Base-by-base conservation (phyloP, 2,797 vertebrate genomes). In the Uromys caudimaculatus region DNA sequence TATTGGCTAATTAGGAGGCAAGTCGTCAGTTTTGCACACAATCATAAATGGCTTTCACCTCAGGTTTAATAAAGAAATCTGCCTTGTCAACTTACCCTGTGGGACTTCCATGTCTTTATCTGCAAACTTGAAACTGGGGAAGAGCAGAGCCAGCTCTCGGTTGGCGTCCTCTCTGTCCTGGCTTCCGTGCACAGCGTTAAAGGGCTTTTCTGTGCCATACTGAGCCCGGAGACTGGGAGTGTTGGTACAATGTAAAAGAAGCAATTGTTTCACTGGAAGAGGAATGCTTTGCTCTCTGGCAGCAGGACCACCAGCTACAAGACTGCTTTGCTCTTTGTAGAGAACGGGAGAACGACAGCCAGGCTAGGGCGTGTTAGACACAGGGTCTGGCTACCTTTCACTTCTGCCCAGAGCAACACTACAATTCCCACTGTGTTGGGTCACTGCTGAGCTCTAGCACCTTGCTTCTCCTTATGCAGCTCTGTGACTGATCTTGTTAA, bases 141-240 rank as follows among this genome's bases (percentile, higher is more conserved):
- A 99, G 98, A 99, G 99, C 97, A 99, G 98, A 85, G 99, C 99
- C 83, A 99, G 98, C 95, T 99, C 99, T 98, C 99, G 98, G 98
- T 98, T 95, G 97, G 99, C 99, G 24, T 98, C 99, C 91, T 99
- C 98, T 38, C 95, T 88, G 98, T 99, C 98, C 96, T 95, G 97
- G 95, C 99, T 99, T 92, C 99, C 99, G 29, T 99, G 99, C 95
- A 99, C 98, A 21, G 99, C 99, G 83, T 99, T 99, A 96, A 99
- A 99, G 96, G 99, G 98, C 86, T 98, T 98, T 97, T 99, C 98
- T 78, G 99, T 99, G 97, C 99, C 99, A 79, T 99, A 99, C 97
- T 99, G 99, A 95, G 99, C 99, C 93, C 99, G 99, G 98, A 99
- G 98, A 98, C 99, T 99, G 98, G 52, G 92, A 97, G 97, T 97